phyloP scores from a whole-genome alignment of 2,888 invertebrate genomes.

The Morpho deidamia region DNA sequence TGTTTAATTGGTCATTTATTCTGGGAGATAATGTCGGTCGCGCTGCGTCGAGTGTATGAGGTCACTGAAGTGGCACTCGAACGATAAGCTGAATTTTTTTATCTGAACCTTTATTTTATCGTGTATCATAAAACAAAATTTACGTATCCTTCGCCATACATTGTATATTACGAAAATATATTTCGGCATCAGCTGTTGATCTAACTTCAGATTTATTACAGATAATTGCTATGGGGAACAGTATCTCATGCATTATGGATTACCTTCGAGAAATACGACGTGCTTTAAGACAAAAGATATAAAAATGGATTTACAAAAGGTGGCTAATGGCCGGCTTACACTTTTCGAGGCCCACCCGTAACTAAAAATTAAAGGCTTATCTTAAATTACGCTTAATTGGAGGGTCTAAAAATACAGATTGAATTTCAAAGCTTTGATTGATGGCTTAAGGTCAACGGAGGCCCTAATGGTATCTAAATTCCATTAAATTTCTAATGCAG shows the following conservation, averaged over 20 bases:
- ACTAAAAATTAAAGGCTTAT: conserved; percentile 73
- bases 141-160: conserved; percentile 24
- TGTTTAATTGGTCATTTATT: conserved; percentile 77
- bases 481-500: conserved; percentile 39
- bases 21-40: conserved; percentile 60
- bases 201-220: conserved; percentile 71
- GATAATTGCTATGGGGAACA: conserved; percentile 67
- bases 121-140: conserved; percentile 16
- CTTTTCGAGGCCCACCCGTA: conserved; percentile 69
- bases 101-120: conserved; percentile 22
- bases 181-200: conserved; percentile 60
- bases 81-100: conserved; percentile 41
- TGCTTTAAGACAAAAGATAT: conserved; percentile 66
- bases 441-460: conserved; percentile 52
- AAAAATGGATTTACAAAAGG: conserved; percentile 52
- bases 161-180: conserved; percentile 27
- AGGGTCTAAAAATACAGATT: conserved; percentile 69
- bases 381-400: conserved; percentile 75
- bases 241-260: conserved; percentile 73
- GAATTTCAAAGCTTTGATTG: conserved; percentile 70
- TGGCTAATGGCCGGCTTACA: conserved; percentile 68
- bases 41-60: conserved; percentile 47
- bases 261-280: conserved; percentile 58
- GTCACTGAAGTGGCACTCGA: conserved; percentile 50
- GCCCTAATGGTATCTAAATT: conserved; percentile 44